Conservation (phyloP, 2,797 vertebrate genomes). For the Danio kyathit region DNA sequence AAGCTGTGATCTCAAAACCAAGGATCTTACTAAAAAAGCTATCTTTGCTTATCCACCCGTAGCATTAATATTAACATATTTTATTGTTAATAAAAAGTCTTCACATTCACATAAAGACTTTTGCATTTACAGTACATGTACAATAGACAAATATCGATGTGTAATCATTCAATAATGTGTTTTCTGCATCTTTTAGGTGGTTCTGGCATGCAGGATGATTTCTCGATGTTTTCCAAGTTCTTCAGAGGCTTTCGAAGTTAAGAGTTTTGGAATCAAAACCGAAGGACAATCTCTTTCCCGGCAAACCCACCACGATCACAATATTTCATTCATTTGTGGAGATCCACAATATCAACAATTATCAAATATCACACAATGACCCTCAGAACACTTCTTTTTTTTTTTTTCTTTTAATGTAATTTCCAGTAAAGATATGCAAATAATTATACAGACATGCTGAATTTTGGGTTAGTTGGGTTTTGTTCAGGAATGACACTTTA, state of each 20-base stretch:
- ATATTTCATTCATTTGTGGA: not conserved
- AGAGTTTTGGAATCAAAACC: not conserved
- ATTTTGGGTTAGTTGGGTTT: not conserved
- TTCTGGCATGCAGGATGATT: constrained; percentile 73
- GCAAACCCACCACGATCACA: not conserved
- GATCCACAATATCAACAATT: not conserved
- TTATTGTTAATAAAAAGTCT: too few species aligned
- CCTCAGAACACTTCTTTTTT: not conserved
- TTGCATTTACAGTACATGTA: too few species aligned
- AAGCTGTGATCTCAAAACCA: too few species aligned
- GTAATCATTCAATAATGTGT: not conserved
- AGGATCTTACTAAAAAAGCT: too few species aligned
- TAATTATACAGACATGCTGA: not conserved
- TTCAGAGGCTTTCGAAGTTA: constrained; percentile 78
- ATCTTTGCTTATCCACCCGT: too few species aligned
- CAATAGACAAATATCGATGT: not conserved
- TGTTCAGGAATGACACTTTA: not conserved
- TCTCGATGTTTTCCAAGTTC: constrained; percentile 80
- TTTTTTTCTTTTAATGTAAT: not conserved
- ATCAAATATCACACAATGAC: not conserved
- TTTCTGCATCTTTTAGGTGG: constrained; percentile 67
- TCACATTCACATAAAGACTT: too few species aligned
- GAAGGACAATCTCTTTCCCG: not conserved
- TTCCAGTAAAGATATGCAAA: not conserved
- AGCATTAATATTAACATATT: too few species aligned